A percentile compares a stretch with the other conserved stretches of the same genome.
phyloP scores from a whole-genome alignment of 2,113 vertebrate genomes.

The Gymnocephalus cernua region DNA sequence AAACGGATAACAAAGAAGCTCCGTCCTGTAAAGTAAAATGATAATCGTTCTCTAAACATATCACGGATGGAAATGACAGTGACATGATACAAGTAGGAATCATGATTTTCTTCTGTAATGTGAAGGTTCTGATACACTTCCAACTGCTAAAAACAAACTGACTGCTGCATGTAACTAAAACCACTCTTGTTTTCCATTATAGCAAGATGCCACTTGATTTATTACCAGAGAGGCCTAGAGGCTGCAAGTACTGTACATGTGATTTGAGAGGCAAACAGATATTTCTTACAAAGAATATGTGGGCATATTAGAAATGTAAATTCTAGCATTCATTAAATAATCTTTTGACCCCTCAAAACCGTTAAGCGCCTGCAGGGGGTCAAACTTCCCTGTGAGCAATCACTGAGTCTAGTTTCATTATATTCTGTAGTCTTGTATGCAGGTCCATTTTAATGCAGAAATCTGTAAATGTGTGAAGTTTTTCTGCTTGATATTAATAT shows the following conservation, averaged over 20 bases:
- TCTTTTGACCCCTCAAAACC: slow-evolving; percentile 3
- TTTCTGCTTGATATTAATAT: not conserved
- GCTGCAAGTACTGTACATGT: slow-evolving; percentile 36
- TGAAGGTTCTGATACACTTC: not conserved
- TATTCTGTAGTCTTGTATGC: not conserved
- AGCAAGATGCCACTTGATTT: not conserved
- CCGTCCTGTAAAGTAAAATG: not conserved
- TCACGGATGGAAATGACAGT: not conserved
- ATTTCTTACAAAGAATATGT: not conserved
- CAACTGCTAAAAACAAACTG: not conserved
- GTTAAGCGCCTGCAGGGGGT: slow-evolving; percentile 13
- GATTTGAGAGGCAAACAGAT: slow-evolving; percentile 25
- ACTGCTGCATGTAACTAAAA: not conserved
- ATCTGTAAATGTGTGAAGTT: not conserved
- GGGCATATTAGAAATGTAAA: slow-evolving; percentile 45
- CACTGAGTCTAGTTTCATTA: slow-evolving; percentile 1
- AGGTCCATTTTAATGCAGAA: not conserved
- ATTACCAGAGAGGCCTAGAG: not conserved
- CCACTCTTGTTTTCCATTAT: not conserved
- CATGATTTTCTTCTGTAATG: not conserved
- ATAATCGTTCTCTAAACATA: not conserved
- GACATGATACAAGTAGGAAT: not conserved
- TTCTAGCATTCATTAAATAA: slow-evolving; percentile 49
- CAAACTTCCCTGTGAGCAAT: not conserved
- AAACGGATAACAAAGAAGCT: not conserved